phyloP scores from a whole-genome alignment of 2,797 vertebrate genomes.

The Loris lydekkerianus region DNA sequence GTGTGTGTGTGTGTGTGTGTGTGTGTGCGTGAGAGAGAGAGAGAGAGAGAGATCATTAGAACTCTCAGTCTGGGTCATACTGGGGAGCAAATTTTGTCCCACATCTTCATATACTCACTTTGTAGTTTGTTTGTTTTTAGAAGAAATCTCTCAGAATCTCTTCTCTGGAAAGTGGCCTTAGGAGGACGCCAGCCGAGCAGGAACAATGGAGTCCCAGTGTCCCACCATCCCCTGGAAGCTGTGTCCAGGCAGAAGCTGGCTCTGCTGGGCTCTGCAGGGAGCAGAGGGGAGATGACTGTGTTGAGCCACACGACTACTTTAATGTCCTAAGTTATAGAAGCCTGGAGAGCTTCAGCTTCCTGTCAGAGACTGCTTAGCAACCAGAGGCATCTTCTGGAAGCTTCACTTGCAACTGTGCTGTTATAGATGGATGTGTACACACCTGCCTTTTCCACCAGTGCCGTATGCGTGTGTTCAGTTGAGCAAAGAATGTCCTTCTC shows the following conservation, averaged over 20 bases:
- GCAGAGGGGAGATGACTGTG: background rate
- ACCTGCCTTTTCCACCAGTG: background rate
- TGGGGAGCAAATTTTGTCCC: background rate
- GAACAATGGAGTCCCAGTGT: background rate
- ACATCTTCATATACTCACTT: constrained; percentile 8
- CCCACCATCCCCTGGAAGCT: background rate
- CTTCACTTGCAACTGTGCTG: background rate
- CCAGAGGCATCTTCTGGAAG: background rate
- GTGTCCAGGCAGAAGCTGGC: background rate
- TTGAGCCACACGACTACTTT: constrained; percentile 72
- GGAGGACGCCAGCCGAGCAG: fast-evolving
- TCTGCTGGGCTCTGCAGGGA: background rate
- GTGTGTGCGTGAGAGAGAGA: background rate
- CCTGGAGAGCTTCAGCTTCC: constrained; percentile 62
- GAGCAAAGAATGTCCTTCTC: background rate
- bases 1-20: background rate
- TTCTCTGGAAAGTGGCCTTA: background rate
- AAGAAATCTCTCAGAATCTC: constrained; percentile 22
- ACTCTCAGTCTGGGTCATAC: background rate
- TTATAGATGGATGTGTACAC: background rate
- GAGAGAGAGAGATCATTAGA: background rate
- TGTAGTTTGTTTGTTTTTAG: constrained; percentile 65
- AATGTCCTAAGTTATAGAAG: constrained; percentile 82
- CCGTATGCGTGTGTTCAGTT: no score
- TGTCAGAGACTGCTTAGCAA: background rate